These are phyloP conservation scores for Canis aureus DNA, from an alignment of 2,113 vertebrate species.

Conservation along the genomic window DNA sequence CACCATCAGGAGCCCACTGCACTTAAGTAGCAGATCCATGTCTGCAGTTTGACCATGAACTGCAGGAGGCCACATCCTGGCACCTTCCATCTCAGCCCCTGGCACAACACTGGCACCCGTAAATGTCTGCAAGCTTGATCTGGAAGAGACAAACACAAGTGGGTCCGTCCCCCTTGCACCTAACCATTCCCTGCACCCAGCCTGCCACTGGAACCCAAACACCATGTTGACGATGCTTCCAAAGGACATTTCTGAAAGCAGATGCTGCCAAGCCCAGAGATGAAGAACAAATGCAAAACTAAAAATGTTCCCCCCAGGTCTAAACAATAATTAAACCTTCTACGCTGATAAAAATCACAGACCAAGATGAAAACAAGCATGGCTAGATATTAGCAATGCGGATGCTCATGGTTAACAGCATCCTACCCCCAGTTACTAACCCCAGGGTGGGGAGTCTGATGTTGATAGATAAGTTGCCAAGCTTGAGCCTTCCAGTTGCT, in stretches of 20 bases:
- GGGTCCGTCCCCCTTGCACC: too few species aligned
- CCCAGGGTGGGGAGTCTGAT: background rate
- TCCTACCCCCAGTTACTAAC: too few species aligned
- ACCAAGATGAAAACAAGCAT: background rate
- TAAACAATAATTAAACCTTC: background rate
- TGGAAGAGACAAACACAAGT: background rate
- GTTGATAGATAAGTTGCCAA: background rate
- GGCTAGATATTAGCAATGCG: background rate
- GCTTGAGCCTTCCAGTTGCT: too few species aligned
- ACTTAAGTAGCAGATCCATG: background rate
- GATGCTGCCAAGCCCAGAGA: background rate
- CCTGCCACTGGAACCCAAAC: background rate
- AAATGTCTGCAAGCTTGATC: background rate
- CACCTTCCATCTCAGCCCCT: background rate
- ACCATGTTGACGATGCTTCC: rapidly evolving
- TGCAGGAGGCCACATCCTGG: background rate
- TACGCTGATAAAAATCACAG: conserved; percentile 50
- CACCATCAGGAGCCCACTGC: rapidly evolving
- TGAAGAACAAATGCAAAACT: background rate
- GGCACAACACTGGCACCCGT: background rate
- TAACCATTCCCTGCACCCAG: background rate
- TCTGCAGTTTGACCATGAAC: background rate
- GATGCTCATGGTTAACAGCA: background rate
- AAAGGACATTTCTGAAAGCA: background rate
- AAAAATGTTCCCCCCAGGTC: conserved; percentile 9